phyloP scores from a whole-genome alignment of 53 echinoderm and acorn worm genomes.

The Temnopleurus reevesii region DNA sequence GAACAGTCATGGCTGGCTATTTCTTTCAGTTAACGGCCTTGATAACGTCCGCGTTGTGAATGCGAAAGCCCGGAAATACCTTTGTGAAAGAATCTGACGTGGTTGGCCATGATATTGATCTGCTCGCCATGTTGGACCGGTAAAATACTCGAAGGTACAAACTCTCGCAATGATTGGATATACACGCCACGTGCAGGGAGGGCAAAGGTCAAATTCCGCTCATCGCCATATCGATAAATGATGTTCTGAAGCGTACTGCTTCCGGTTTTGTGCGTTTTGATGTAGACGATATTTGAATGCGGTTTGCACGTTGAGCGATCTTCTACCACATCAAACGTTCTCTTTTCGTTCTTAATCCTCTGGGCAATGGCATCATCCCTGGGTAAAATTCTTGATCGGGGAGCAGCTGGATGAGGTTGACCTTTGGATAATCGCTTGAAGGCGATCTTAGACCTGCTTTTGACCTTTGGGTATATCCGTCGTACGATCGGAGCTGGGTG shows the following conservation, averaged over 20 bases:
- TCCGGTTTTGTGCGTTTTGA: constrained; percentile 89
- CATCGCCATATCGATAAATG: constrained; percentile 80
- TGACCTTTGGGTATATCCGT: constrained; percentile 14
- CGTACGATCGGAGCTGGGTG: not conserved
- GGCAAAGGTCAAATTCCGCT: constrained; percentile 69
- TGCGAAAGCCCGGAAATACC: no score
- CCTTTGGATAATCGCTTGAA: constrained; percentile 8
- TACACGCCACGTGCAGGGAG: constrained; percentile 67
- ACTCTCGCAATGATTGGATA: constrained; percentile 55
- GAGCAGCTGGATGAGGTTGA: no score
- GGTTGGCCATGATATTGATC: constrained; percentile 80
- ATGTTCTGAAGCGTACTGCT: constrained; percentile 86
- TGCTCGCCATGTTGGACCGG: constrained; percentile 33
- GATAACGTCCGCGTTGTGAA: no score
- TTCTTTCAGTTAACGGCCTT: no score
- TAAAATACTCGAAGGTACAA: constrained; percentile 38
- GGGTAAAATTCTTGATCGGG: not conserved
- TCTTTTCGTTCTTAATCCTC: not conserved
- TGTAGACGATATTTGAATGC: constrained; percentile 64
- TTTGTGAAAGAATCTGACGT: constrained; percentile 69
- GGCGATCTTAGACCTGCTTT: not conserved
- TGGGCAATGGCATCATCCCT: not conserved
- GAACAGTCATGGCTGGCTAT: no score
- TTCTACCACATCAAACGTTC: not conserved
- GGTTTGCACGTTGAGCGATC: constrained; percentile 45